Base-by-base conservation (phyloP, 2,888 invertebrate genomes). In the Plusia festucae region DNA sequence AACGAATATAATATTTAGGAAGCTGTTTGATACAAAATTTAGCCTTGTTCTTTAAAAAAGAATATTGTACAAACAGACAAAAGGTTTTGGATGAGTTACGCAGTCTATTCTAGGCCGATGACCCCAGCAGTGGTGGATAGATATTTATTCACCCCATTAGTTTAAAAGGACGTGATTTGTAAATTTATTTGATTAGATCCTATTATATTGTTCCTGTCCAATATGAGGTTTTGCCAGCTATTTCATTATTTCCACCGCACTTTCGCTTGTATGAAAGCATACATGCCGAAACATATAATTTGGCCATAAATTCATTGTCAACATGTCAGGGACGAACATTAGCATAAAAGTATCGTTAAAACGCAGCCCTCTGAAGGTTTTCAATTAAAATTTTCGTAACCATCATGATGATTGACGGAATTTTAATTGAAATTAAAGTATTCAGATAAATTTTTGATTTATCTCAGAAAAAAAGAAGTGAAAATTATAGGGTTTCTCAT, bases 341-440 rank as follows among this genome's bases (percentile, higher is more conserved):
- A 86, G 79, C 88, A 88, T 89, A 82, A 88, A 86, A 82, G 80
- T 75, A 82, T 85, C 86, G 84, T 89, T 86, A 85, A 81, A 84
- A 72, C 71, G 81, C 61, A 84, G 75, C 73, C 76, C 78, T 76
- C 70, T 70, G 77, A 76, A 79, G 78, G 81, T 79, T 82, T 85
- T 85, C 85, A 86, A 89, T 88, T 88, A 85, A 88, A 85, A 83
- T 79, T 78, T 79, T 78, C 69, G 70, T 81, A 82, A 73, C 79
- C 82, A 85, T 82, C 82, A 73, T 65, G 56, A 63, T 85, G 84
- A 86, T 81, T 84, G 85, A 88, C 87, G 79, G 76, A 58, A 55
- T 81, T 85, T 86, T 88, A 86, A 86, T 85, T 68, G 53, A 70
- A 70, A 32, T 22, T 16, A 64, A 65, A 70, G 60, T 66, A 34